Evolutionary conservation across 2,888 invertebrate species (phyloP), one percentile per base, ranked within the genome.

Genomic region (Diaphora mendica): DNA sequence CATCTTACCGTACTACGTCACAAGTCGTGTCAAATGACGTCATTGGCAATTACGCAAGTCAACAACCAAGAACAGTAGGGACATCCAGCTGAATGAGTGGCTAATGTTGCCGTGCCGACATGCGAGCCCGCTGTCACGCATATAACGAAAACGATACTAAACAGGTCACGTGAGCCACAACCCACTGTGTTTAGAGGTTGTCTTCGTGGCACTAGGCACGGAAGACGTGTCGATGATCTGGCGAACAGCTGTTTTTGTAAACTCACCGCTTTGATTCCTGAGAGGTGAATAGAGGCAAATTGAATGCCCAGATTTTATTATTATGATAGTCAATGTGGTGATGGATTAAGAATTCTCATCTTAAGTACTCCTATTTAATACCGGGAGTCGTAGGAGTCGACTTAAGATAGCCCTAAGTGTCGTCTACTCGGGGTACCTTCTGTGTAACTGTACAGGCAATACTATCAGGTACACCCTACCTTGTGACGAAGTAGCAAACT

Each of bases 61-160:
- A 80, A 78, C 81, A 80, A 80, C 74, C 86, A 87, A 89, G 87
- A 84, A 87, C 86, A 80, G 85, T 85, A 84, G 83, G 83, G 84
- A 83, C 85, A 84, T 78, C 83, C 75, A 77, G 73, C 44, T 84
- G 84, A 84, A 84, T 84, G 84, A 84, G 78, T 77, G 68, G 77
- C 74, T 35, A 73, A 62, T 48, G 79, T 80, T 86, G 84, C 85
- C 91, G 91, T 91, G 91, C 82, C 87, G 89, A 88, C 91, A 90
- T 90, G 91, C 90, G 87, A 90, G 83, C 78, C 65, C n/a, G 64
- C 75, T 91, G 91, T 91, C 91, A 92, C 91, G 91, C 91, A 91
- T 91, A 88, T 77, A 88, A 86, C 84, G 88, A 89, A 89, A 90
- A 86, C 91, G 88, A 88, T 87, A 86, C 87, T 62, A 83, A 65